Evolutionary conservation across 2,797 vertebrate species (phyloP), one percentile per base, ranked within the genome.

Genomic region (Labroides dimidiatus): DNA sequence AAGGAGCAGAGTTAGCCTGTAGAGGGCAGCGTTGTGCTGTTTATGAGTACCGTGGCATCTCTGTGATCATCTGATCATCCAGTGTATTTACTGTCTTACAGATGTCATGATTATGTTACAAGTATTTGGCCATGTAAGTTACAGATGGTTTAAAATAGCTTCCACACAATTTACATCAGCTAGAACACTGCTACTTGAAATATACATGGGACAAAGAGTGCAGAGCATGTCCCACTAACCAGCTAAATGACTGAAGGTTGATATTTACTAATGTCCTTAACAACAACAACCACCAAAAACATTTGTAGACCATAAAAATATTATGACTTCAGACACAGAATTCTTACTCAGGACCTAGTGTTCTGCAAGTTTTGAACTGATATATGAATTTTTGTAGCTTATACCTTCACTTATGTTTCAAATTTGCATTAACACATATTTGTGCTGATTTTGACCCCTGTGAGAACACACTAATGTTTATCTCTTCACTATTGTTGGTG

Each of bases 11-110:
- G 10, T 37, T 37, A 41, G 39, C 42, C 76, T 64, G 15, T 62
- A 59, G 81, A 67, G 67, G 69, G 64, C 81, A 72, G 62, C 54
- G n/a, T 54, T 1, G 17, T 21, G 20, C 57, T 41, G 65, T 4
- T 23, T 16, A 2, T n/a, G 24, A 3, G 13, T 10, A 2, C 21
- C 9, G 20, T 10, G 6, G 5, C 21, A 20, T 43, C 14, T 56
- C 6, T 52, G 2, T 61, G 20, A 23, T 10, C 41, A 9, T 10
- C 59, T 54, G 30, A 33, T 33, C 30, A 33, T 33, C 10, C 0
- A n/a, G 10, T 42, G 30, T 55, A 7, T 47, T 69, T 68, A 51
- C 49, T 68, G 17, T 47, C 24, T 24, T 47, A 20, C 41, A 57
- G 48, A 53, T 64, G 39, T 33, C 20, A 47, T 52, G 58, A 55